Evolutionary conservation across 2,888 invertebrate species (phyloP).

Genomic region (Drosophila affinis): DNA sequence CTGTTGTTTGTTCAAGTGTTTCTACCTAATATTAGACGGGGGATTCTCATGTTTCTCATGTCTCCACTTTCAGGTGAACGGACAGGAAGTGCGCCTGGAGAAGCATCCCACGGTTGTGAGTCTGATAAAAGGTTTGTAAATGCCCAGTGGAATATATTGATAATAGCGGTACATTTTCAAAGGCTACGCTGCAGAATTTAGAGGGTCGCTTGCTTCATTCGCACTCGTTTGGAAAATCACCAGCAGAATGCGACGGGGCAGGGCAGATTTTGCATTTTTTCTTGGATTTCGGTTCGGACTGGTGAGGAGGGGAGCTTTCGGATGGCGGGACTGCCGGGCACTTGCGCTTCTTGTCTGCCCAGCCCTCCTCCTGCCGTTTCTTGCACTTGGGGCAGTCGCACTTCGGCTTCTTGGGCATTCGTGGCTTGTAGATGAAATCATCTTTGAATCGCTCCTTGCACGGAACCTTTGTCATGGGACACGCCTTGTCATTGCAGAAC

Average conservation of each 20-base stretch:
- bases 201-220: background rate
- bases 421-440: constrained; percentile 26
- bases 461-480: constrained; percentile 17
- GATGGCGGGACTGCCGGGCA: constrained; percentile 12
- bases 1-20: background rate
- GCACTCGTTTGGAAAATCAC: background rate
- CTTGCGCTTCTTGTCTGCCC: constrained; percentile 42
- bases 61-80: constrained; percentile 89
- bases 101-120: constrained; percentile 98
- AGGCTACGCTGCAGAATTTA: constrained; percentile 7
- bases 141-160: background rate
- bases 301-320: background rate
- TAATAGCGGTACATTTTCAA: background rate
- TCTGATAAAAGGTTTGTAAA: constrained; percentile 94
- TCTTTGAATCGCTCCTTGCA: constrained; percentile 3
- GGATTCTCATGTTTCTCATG: background rate
- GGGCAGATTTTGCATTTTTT: constrained; percentile 7
- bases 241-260: background rate
- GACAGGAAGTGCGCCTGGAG: constrained; percentile 93
- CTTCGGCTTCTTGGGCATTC: constrained; percentile 19
- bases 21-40: background rate
- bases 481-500: constrained; percentile 20
- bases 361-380: constrained; percentile 35
- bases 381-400: constrained; percentile 42
- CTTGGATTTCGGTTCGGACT: constrained; percentile 7